These are phyloP conservation scores for Scyliorhinus canicula DNA, from an alignment of 2,797 vertebrate genomes.

Conservation along the genomic window DNA sequence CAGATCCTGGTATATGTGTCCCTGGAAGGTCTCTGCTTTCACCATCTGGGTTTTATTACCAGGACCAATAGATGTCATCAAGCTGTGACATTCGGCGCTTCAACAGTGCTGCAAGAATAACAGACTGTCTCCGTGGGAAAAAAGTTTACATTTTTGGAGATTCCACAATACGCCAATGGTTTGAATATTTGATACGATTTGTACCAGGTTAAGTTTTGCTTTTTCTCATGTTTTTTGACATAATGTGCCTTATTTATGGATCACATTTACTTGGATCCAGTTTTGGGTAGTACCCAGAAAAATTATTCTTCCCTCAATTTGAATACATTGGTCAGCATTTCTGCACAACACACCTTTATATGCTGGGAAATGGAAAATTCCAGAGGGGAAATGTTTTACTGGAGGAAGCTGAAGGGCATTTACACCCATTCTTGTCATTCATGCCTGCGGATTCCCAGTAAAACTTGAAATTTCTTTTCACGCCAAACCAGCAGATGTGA, in stretches of 20 bases:
- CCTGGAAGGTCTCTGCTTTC: not conserved
- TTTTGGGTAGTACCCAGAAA: not conserved
- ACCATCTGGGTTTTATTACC: conserved; percentile 22
- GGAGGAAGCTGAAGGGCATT: not conserved
- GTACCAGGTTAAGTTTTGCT: not conserved
- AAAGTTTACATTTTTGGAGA: conserved; percentile 22
- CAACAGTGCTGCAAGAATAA: not conserved
- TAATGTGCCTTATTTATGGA: not conserved
- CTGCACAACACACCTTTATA: not conserved
- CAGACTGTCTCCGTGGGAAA: not conserved
- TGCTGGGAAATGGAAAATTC: not conserved
- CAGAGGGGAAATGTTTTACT: not conserved
- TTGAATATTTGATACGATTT: not conserved
- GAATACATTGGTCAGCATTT: not conserved
- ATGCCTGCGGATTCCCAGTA: not conserved
- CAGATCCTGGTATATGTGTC: not conserved
- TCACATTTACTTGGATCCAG: not conserved
- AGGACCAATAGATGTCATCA: not conserved
- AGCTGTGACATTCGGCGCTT: not conserved
- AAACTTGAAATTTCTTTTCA: not conserved
- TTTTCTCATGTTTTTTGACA: not conserved
- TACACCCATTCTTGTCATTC: not conserved
- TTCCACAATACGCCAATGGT: conserved; percentile 29
- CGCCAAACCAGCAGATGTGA: not conserved
- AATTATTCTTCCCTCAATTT: not conserved